Base-by-base conservation (phyloP, 2,797 vertebrate species). In the Chiloscyllium punctatum region DNA sequence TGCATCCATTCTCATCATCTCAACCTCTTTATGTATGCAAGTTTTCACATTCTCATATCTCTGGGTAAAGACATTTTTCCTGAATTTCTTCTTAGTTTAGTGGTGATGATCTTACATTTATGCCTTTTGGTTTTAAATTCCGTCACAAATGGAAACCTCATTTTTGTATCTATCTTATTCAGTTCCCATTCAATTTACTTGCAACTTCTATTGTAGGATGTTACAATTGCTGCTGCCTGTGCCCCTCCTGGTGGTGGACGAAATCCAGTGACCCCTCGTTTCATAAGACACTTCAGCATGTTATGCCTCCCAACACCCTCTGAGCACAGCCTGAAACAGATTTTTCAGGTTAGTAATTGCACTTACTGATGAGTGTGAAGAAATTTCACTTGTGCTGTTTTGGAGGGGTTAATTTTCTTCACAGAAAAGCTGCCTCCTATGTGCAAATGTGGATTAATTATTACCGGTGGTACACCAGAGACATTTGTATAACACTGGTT, bases 241-340 rank as follows among this genome's bases (percentile, higher is more conserved):
- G 98, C 98, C 79, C 98, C 98, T 95, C 98, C 98, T 66, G 98
- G 98, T 69, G 98, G 98, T 7, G 98, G 98, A 37, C 98, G 98
- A 25, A 99, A 99, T 97, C 98, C 98, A 0, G 98, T 99, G 96
- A 98, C 98, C 23, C 98, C 98, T 0, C 98, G 98, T 96, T 98
- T 99, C 96, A 97, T 98, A 94, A 97, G 98, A 71, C 98, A 98
- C 96, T 98, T 99, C 97, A 98, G 98, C 96, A 98, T 98, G 97
- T 96, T 98, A 86, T 99, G 98, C 96, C 97, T 98, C 94, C 98
- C 98, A 8, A 98, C 97, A 16, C 98, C 98, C 15, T 98, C 98
- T 0, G 98, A 98, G 79, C 97, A 98, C 95, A 98, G 98, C 96
- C 98, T 98, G 95, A 98, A 98, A 96, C 98, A 98, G 90, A 99